Evolutionary conservation across 2,888 invertebrate species (phyloP), one percentile per base, ranked within the genome.

Genomic region (Stenodema calcarata): DNA sequence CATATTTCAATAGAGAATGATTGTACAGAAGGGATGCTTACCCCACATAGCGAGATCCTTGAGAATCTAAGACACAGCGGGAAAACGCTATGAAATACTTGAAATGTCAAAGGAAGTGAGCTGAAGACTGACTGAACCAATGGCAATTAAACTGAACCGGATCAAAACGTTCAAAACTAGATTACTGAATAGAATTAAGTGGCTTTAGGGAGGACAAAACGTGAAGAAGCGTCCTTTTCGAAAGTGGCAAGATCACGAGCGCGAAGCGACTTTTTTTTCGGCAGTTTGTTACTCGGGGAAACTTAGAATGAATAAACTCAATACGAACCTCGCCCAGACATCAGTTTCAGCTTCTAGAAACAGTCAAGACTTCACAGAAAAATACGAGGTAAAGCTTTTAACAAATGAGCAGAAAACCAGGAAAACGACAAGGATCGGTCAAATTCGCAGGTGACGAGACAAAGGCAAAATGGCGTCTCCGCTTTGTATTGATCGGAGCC

Each of bases 301-400:
- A 78, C n/a, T n/a, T 30, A 7, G 16, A 50, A 27, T 44, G 50
- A 30, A 18, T 50, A 44, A 30, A 47, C 35, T 75, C 30, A 84
- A 84, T 84, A 84, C 84, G 84, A 84, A 84, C 84, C 84, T 84
- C 84, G 70, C 27, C 84, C 84, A 44, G 70, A 84, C 84, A 84
- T 84, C 73, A 54, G 73, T 73, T 42, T 44, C 75, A 3, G 16
- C 54, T 62, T 54, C 80, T 44, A 80, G 54, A 80, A 50, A 80
- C 78, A 27, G 42, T 78, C 62, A 62, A 62, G 18, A 62, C 62
- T 62, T 62, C 62, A 62, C 18, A 23, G 23, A 23, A 62, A 27
- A 62, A 11, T 23, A 18, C 50, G n/a, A 16, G n/a, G 50, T 1
- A 50, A n/a, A 50, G 16, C n/a, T n/a, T 16, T 50, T 14, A 50